phyloP scores from a whole-genome alignment of 2,888 invertebrate genomes.

The Amphipyra tragopoginis region DNA sequence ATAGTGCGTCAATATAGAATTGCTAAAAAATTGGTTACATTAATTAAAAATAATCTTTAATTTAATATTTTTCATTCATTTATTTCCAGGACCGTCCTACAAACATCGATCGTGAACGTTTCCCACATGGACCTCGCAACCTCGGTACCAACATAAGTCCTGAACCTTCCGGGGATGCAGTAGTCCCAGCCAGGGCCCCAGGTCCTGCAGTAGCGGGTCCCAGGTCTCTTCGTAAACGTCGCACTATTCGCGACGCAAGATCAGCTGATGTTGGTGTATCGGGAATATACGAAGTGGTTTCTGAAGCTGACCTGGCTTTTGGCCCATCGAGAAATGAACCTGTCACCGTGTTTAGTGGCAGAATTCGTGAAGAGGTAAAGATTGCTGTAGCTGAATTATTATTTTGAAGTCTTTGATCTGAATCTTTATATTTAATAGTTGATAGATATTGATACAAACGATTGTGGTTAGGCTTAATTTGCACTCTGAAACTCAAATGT shows the following conservation, averaged over 20 bases:
- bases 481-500: neutral
- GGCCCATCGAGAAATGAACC: slow-evolving; percentile 94
- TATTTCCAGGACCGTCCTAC: slow-evolving; percentile 86
- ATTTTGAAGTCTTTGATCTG: too few species aligned
- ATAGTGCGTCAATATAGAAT: too few species aligned
- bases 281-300: slow-evolving; percentile 96
- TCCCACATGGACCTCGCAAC: slow-evolving; percentile 94
- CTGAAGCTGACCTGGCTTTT: slow-evolving; percentile 97
- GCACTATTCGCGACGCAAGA: slow-evolving; percentile 93
- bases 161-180: slow-evolving; percentile 75
- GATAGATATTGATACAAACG: too few species aligned
- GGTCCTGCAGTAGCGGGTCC: slow-evolving; percentile 89
- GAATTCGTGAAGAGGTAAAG: slow-evolving; percentile 94
- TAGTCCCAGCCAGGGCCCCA: slow-evolving; percentile 87
- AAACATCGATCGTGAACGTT: slow-evolving; percentile 91
- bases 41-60: neutral
- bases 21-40: too few species aligned
- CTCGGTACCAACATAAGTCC: slow-evolving; percentile 84
- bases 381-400: too few species aligned
- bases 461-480: neutral
- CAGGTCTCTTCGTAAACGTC: slow-evolving; percentile 90
- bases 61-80: neutral
- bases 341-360: slow-evolving; percentile 96
- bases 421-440: too few species aligned
- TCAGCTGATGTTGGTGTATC: slow-evolving; percentile 97